phyloP scores from a whole-genome alignment of 2,113 vertebrate genomes.

The Amia ocellicauda region DNA sequence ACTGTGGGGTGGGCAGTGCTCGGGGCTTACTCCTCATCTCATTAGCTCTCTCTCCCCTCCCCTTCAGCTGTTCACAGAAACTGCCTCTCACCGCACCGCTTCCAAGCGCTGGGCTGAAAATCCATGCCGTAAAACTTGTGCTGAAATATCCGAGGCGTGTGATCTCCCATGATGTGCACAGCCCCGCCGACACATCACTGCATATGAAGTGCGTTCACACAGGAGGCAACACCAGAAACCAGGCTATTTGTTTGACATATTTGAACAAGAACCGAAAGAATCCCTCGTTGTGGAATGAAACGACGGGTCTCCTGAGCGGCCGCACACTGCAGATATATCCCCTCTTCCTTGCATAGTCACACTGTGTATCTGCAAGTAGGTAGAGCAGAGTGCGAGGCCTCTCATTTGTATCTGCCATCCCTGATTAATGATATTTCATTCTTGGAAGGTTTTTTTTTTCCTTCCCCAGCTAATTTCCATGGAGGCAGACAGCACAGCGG shows the following conservation, averaged over 20 bases:
- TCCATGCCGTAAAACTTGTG: too few species aligned
- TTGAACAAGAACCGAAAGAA: neutral
- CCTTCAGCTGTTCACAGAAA: too few species aligned
- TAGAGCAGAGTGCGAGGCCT: constrained; percentile 2
- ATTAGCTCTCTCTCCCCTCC: too few species aligned
- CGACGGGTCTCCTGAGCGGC: neutral
- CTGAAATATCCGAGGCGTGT: too few species aligned
- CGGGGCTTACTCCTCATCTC: too few species aligned
- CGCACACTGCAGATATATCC: neutral
- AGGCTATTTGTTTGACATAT: neutral
- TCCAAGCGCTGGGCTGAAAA: too few species aligned
- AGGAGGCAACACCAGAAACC: neutral
- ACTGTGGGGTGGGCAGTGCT: too few species aligned
- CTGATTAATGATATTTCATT: constrained; percentile 18
- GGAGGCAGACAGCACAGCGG: neutral
- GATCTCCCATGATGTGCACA: too few species aligned
- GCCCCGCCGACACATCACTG: too few species aligned
- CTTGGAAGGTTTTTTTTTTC: constrained; percentile 1
- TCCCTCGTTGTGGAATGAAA: neutral
- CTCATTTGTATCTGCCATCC: constrained; percentile 11
- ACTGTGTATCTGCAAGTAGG: constrained; percentile 3
- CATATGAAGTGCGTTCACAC: neutral
- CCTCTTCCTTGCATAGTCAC: neutral
- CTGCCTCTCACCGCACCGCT: too few species aligned
- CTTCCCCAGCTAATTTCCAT: too few species aligned